Evolutionary conservation across 2,113 vertebrate genomes (phyloP), one percentile per base, ranked within the genome.

Genomic region (Pica pica): DNA sequence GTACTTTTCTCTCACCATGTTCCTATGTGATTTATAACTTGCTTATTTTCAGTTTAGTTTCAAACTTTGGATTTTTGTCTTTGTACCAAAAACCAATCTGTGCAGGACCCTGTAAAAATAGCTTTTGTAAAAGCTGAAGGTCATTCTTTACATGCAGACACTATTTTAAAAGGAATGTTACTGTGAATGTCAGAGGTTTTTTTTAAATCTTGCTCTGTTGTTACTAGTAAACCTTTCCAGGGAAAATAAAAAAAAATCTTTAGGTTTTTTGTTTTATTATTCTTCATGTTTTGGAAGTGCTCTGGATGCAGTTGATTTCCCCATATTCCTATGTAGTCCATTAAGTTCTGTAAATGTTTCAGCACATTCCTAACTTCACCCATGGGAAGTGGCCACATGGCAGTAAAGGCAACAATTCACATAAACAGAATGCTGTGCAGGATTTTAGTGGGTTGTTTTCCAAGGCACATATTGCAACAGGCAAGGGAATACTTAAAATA

Each of bases 311-410:
- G 28, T 31, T 90, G 76, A 90, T 95, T 93, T 96, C 71, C 56
- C 47, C 22, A 31, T 92, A 56, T 86, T 90, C 68, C 73, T 81
- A 11, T 70, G 52, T 14, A 89, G 80, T 92, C 90, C 88, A 83
- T 94, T 95, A 97, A 89, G 56, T 60, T 44, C 80, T 90, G 42
- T 91, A 95, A 96, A 95, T 75, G 87, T 83, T 92, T 84, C 80
- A 87, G 49, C 65, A 84, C 76, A 52, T 68, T 74, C 57, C 69
- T 91, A 78, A 95, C 56, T 78, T 89, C 44, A n/a, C 94, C 84
- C 83, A 13, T 56, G 93, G 91, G 79, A 94, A 81, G 80, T 28
- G 17, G 13, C 52, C 56, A 47, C 53, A 75, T 82, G 69, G 76
- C 77, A 71, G 61, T 75, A 89, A 89, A 89, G 46, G 33, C 70